Base-by-base conservation (phyloP, 2,113 vertebrate species). In the Trinectes maculatus region DNA sequence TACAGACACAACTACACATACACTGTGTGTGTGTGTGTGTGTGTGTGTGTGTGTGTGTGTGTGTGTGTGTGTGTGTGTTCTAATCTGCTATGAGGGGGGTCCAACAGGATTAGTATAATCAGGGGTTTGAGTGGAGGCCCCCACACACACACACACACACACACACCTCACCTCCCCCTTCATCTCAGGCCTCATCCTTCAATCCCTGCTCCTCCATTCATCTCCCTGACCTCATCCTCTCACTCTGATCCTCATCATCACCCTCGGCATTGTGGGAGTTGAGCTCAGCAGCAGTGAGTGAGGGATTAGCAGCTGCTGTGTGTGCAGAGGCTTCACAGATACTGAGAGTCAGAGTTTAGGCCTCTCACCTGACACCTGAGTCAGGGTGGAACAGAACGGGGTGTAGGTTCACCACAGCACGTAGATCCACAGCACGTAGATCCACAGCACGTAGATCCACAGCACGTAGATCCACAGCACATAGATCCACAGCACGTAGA, bases 91-190 rank as follows among this genome's bases (percentile, higher is more conserved):
- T 71, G 46, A 72, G 67, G 87, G 88, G 79, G 87, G 80, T 76
- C 88, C 71, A 70, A 55, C 58, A 74, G 80, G 90, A 91, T 91
- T 90, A 88, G 82, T 79, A 88, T 92, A 90, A 91, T 90, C 85
- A 78, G 76, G 78, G 80, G 68, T 53, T 80, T 83, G 43, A 37
- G 71, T 67, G 74, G 57, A 74, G 59, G 74, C 61, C 77, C 56
- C 48, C 57, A 5, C 49, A 55, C 37, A 52, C 51, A 79, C 78
- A n/a, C 40, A 34, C 62, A 16, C 55, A 26, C 49, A 25, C 34
- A 36, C 59, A 39, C 26, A 56, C 65, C 70, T 60, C 42, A 37
- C 65, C 53, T 60, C 65, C 68, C 56, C 71, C 78, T 78, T 73
- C 58, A 59, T 71, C 79, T 58, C 66, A 71, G 40, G 54, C 34